Percentiles rank a stretch among this genome's conserved stretches.
These are phyloP conservation scores for Equus przewalskii DNA, from an alignment of 2,113 vertebrate genomes.

Conservation along the genomic window DNA sequence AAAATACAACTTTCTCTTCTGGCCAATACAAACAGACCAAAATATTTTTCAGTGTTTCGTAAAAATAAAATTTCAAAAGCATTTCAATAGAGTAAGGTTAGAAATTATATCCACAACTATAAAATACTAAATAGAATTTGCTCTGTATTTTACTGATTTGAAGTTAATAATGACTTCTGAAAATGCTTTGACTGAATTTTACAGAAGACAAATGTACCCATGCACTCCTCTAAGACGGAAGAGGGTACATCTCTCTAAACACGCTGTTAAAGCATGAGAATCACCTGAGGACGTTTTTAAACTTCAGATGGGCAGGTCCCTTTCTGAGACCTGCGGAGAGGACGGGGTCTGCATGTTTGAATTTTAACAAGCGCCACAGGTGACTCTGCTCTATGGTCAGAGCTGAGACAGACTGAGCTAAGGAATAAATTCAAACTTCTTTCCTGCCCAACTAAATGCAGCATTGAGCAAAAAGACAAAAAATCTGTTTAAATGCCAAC, in stretches of 20 bases:
- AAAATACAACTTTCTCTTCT: neutral
- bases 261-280: neutral
- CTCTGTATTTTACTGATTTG: neutral
- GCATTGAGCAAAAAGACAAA: neutral
- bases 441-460: neutral
- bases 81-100: neutral
- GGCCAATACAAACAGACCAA: neutral
- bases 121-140: conserved; percentile 1
- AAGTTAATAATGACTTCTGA: neutral
- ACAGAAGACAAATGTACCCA: neutral
- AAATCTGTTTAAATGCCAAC: neutral
- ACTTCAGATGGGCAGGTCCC: neutral
- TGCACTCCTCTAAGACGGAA: neutral
- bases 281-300: neutral
- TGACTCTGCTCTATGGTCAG: neutral
- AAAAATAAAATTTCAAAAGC: neutral
- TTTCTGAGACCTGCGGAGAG: neutral
- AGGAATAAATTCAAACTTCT: neutral
- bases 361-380: neutral
- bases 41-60: neutral
- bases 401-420: neutral
- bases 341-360: neutral
- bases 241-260: neutral
- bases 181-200: neutral
- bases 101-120: neutral